Evolutionary conservation across 2,797 vertebrate genomes (phyloP).

Genomic region (Macrochelys suwanniensis): DNA sequence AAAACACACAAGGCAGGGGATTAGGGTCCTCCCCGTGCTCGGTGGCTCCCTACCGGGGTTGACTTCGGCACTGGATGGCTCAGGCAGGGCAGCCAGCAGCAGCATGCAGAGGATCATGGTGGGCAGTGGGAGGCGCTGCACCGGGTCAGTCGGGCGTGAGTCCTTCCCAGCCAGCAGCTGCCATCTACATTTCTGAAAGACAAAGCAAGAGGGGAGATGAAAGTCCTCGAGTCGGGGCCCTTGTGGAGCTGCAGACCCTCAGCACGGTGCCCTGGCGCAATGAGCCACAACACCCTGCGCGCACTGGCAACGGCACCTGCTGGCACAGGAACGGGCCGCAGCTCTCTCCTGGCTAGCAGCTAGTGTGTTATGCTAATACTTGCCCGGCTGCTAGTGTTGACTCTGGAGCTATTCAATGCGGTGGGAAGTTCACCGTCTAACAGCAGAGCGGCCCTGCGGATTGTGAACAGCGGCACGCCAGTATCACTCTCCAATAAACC

Average conservation of each 20-base stretch:
- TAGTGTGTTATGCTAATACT: not conserved
- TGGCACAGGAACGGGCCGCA: not conserved
- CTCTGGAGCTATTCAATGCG: not conserved
- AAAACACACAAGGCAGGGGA: not conserved
- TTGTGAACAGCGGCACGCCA: accelerated
- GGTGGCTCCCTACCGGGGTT: conserved; percentile 86
- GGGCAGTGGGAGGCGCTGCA: conserved; percentile 61
- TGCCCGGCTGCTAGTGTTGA: not conserved
- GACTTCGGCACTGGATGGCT: conserved; percentile 84
- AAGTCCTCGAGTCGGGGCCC: conserved; percentile 1
- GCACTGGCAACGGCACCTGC: not conserved
- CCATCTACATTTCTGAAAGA: conserved; percentile 78
- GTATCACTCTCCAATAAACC: not conserved
- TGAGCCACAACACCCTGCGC: accelerated
- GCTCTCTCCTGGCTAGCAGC: not conserved
- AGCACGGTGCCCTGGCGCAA: not conserved
- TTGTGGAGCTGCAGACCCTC: not conserved
- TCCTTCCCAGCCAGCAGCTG: conserved; percentile 52
- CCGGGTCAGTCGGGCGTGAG: conserved; percentile 65
- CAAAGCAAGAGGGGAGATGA: conserved; percentile 57
- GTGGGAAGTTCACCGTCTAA: not conserved
- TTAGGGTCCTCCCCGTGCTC: not conserved
- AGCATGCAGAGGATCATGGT: conserved; percentile 92
- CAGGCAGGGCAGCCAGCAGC: conserved; percentile 84
- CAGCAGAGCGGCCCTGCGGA: not conserved